phyloP scores from a whole-genome alignment of 2,888 invertebrate genomes.

The Sisyra terminalis region DNA sequence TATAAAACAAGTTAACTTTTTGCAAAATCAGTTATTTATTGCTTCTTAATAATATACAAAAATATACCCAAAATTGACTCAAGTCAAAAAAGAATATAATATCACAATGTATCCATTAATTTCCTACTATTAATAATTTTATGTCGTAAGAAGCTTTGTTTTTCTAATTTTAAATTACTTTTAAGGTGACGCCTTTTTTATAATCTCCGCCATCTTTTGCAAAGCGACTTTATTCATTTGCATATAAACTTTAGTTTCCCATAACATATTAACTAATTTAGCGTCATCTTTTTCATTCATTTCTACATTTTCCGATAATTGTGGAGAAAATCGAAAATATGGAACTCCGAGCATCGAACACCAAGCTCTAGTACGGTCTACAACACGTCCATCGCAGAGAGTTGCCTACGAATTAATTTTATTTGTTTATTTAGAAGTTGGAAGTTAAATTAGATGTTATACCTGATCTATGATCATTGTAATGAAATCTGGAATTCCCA shows the following conservation, averaged over 20 bases:
- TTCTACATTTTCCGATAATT: slow-evolving; percentile 65
- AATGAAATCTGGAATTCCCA: slow-evolving; percentile 68
- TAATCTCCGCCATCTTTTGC: slow-evolving; percentile 39
- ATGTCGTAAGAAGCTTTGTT: too few species aligned
- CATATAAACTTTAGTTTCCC: slow-evolving; percentile 77
- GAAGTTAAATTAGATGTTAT: too few species aligned
- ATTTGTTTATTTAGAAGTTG: too few species aligned
- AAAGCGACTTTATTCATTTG: slow-evolving; percentile 40
- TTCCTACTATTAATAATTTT: too few species aligned
- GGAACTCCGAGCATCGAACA: slow-evolving; percentile 75
- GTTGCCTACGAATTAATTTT: slow-evolving; percentile 56
- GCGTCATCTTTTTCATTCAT: slow-evolving; percentile 83
- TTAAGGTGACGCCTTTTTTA: too few species aligned
- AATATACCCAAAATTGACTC: too few species aligned
- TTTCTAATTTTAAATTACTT: too few species aligned
- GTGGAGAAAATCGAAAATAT: slow-evolving; percentile 74
- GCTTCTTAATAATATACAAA: too few species aligned
- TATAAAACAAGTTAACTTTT: too few species aligned
- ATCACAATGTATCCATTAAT: too few species aligned
- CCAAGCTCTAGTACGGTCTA: slow-evolving; percentile 88
- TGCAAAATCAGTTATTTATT: too few species aligned
- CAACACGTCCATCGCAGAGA: slow-evolving; percentile 81
- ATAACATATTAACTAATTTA: slow-evolving; percentile 71
- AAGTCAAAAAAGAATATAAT: too few species aligned
- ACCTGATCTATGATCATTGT: slow-evolving; percentile 81